phyloP scores from a whole-genome alignment of 2,113 vertebrate species.

The Erythrocebus patas region DNA sequence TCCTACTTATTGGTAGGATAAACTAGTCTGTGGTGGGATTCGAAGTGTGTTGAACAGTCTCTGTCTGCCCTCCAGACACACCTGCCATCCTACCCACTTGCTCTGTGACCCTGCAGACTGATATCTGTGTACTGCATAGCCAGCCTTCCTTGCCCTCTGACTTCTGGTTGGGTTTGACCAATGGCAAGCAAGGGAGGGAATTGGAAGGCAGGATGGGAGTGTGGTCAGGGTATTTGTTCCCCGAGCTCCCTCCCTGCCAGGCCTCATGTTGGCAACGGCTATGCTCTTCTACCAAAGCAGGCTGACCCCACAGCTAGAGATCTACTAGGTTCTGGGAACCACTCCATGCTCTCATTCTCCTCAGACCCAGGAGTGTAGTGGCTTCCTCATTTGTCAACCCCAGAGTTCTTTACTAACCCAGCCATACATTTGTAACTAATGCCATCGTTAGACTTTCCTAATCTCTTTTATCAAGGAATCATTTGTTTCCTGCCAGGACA shows the following conservation, averaged over 20 bases:
- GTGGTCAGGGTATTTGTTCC: not conserved
- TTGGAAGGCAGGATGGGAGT: not conserved
- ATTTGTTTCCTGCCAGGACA: not conserved
- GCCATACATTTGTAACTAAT: not conserved
- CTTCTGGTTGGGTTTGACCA: not conserved
- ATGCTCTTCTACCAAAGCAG: not conserved
- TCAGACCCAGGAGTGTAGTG: not conserved
- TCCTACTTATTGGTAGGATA: not conserved
- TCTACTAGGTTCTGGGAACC: not conserved
- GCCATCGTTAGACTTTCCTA: not conserved
- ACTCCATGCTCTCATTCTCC: not conserved
- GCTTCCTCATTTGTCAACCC: not conserved
- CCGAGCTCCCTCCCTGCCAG: not conserved
- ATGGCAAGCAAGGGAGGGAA: not conserved
- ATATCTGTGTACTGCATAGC: not conserved
- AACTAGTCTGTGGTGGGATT: not conserved
- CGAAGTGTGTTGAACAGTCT: fast-evolving
- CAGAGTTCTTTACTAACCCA: not conserved
- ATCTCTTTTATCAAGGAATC: not conserved
- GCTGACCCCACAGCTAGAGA: not conserved
- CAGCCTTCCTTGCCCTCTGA: not conserved
- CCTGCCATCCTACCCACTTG: too few species aligned
- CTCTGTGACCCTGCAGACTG: not conserved
- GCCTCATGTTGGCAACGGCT: not conserved
- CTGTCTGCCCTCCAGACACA: not conserved